Base-by-base conservation (phyloP, 1,140 invertebrate genomes). In the Saccostrea echinata region DNA sequence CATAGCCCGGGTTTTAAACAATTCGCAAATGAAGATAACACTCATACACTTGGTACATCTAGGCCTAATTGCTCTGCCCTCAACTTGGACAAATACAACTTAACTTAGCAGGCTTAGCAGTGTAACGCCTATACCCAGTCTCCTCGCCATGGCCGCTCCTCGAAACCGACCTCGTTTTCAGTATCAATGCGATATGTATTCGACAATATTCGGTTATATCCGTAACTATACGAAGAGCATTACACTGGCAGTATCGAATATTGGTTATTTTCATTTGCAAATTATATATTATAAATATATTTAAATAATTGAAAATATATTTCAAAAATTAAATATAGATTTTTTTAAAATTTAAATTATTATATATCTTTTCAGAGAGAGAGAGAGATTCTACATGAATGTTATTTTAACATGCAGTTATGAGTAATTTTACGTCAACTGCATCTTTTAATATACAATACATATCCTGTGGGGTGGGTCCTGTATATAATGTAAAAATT, bases 181-280 rank as follows among this genome's bases (percentile, higher is more conserved):
- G 57, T 64, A 64, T 64, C 57, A 64, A 64, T 64, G 57, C 21
- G 43, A 43, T 43, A n/a, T 57, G 55, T 64, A 64, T 64, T 64
- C 57, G 57, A 64, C 21, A 64, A 64, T 64, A 64, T 64, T 64
- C 57, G 57, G 57, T 64, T 64, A 64, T 64, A 64, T 64, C 57
- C 57, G 57, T 64, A 64, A 64, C 57, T 64, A n/a, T 21, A 64
- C 57, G 57, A 64, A 24, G 18, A 64, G 57, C 57, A 64, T 64
- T 64, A 64, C 18, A 43, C 43, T 43, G 43, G 43, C 43, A 18
- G 24, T 64, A 64, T 64, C 57, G 57, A 24, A n/a, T 64, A 64
- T 64, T 64, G 21, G 57, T 64, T 64, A 64, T 64, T 64, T 43
- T 64, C 57, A 64, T 64, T 64, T 64, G 57, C 9, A 64, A 64